Evolutionary conservation across 2,888 invertebrate species (phyloP).

Genomic region (Arrhopalites spinosus): DNA sequence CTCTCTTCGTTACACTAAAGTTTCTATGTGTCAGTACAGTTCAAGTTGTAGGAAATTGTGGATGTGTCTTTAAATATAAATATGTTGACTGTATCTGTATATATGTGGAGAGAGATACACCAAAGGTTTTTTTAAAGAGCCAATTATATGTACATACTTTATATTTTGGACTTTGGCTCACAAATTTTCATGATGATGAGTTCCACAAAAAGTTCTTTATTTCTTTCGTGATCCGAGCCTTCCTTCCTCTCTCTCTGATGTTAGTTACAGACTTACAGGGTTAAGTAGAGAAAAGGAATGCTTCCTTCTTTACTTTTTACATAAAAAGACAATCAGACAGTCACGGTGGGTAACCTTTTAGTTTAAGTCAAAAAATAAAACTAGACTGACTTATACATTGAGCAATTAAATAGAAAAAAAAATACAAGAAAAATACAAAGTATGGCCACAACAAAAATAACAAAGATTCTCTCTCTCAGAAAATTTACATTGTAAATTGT

Average conservation of each 20-base stretch:
- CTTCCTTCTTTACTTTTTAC: neutral
- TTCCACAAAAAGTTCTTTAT: neutral
- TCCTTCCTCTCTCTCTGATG: neutral
- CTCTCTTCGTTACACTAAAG: too few relatives aligned
- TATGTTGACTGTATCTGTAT: too few relatives aligned
- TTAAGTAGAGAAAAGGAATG: neutral
- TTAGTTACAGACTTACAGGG: neutral
- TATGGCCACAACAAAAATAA: neutral
- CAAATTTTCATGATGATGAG: slow-evolving; percentile 7
- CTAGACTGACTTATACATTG: neutral
- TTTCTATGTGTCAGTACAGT: neutral
- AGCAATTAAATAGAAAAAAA: neutral
- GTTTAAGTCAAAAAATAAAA: neutral
- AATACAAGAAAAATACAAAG: neutral
- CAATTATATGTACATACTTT: too few relatives aligned
- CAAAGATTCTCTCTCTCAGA: too few relatives aligned
- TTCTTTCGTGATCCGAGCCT: neutral
- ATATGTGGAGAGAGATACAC: neutral
- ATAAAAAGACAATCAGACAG: neutral
- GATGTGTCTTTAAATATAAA: too few relatives aligned
- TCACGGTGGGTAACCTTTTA: neutral
- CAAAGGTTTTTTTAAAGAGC: too few relatives aligned
- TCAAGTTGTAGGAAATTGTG: neutral
- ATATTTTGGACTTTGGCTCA: neutral
- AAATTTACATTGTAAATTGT: too few relatives aligned